Percentiles rank a stretch among this genome's conserved stretches.
phyloP scores from a whole-genome alignment of 2,797 vertebrate species.

The Dermochelys coriacea region DNA sequence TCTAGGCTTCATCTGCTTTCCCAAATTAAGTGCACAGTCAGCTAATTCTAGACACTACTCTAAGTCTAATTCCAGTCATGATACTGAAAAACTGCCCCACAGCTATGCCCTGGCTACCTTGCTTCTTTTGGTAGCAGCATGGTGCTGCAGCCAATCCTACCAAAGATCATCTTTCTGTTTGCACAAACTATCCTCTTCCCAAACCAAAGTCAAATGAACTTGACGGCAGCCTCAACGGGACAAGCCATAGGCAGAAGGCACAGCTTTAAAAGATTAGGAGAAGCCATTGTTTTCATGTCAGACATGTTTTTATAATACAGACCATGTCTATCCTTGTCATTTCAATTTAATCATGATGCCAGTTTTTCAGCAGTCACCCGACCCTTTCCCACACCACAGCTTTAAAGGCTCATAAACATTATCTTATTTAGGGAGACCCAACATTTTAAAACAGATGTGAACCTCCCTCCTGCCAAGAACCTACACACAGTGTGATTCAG shows the following conservation, averaged over 20 bases:
- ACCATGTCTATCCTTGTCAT: slow-evolving; percentile 44
- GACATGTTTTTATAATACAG: slow-evolving; percentile 60
- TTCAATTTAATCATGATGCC: slow-evolving; percentile 54
- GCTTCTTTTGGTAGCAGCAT: slow-evolving; percentile 1
- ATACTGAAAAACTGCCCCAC: background rate
- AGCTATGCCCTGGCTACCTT: background rate
- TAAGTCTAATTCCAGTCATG: background rate
- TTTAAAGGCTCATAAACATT: slow-evolving; percentile 66
- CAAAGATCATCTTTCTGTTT: slow-evolving; percentile 27
- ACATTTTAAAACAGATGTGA: slow-evolving; percentile 64
- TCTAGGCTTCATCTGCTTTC: background rate
- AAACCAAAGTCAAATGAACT: slow-evolving; percentile 41
- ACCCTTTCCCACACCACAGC: slow-evolving; percentile 61
- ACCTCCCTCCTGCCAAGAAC: slow-evolving; percentile 47
- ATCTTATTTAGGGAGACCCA: slow-evolving; percentile 65
- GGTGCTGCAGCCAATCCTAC: slow-evolving; percentile 9
- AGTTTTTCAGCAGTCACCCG: slow-evolving; percentile 54
- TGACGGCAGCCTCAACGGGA: slow-evolving; percentile 19
- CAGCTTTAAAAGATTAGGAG: slow-evolving; percentile 28
- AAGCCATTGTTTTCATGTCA: slow-evolving; percentile 52
- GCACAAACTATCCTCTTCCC: background rate
- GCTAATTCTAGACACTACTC: background rate
- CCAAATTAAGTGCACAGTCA: background rate
- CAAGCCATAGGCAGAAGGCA: slow-evolving; percentile 1
- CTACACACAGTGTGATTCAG: slow-evolving; percentile 50